phyloP scores from a whole-genome alignment of 30 jellyfish, hydroid and myxozoan species.

The Turritopsis rubra region DNA sequence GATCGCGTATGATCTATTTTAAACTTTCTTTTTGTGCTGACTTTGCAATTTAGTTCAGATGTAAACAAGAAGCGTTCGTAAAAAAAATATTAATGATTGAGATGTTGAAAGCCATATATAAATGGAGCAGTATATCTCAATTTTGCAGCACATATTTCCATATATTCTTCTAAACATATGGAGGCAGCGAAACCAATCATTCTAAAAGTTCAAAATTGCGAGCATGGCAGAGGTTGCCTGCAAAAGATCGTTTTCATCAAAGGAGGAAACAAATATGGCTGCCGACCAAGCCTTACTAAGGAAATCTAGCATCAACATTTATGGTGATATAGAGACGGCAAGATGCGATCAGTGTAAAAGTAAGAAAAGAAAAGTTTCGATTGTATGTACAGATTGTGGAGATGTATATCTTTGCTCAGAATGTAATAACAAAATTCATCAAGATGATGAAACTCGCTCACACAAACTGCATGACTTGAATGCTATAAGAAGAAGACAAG shows the following conservation, averaged over 20 bases:
- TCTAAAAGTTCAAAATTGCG: background rate
- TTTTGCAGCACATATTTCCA: background rate
- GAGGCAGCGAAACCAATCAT: background rate
- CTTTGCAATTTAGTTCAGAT: constrained; percentile 14
- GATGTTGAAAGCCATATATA: background rate
- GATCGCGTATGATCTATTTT: background rate
- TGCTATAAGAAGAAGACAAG: constrained; percentile 28
- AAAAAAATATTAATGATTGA: background rate
- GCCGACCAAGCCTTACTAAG: constrained; percentile 35
- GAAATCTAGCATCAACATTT: constrained; percentile 12
- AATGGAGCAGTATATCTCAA: background rate
- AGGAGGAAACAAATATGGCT: constrained; percentile 46
- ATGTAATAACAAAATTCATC: constrained; percentile 54
- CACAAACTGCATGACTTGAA: constrained; percentile 37
- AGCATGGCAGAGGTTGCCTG: constrained; percentile 27
- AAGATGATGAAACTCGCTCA: constrained; percentile 27
- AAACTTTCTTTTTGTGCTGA: constrained; percentile 12
- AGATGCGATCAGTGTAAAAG: constrained; percentile 40
- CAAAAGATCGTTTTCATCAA: constrained; percentile 41
- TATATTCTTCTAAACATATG: background rate
- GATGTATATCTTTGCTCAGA: constrained; percentile 60
- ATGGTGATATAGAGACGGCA: background rate
- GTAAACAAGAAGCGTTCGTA: constrained; percentile 20
- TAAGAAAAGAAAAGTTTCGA: constrained; percentile 35
- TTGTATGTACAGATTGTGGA: constrained; percentile 78